Percentiles rank a stretch among this genome's conserved stretches.
Conservation (phyloP, 2,888 invertebrate genomes). For the Mycalesis mineus region DNA sequence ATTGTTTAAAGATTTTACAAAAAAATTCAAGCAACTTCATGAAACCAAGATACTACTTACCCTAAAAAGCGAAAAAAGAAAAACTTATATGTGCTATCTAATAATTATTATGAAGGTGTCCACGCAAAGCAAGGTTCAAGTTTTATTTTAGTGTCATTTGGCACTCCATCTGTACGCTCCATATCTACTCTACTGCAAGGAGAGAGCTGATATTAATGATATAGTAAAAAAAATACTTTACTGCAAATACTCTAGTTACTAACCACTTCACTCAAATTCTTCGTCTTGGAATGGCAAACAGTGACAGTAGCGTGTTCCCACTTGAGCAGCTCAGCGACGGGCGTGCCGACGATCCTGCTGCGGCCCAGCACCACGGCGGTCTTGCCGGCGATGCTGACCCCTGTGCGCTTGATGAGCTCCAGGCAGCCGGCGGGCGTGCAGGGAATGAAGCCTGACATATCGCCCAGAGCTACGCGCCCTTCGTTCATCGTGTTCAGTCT, state of each 20-base stretch:
- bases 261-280: conserved; percentile 86
- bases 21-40: too few relatives aligned
- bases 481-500: conserved; percentile 95
- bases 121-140: too few relatives aligned
- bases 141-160: too few relatives aligned
- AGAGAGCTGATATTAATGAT: too few relatives aligned
- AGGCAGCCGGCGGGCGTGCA: conserved; percentile 98
- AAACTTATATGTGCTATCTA: too few relatives aligned
- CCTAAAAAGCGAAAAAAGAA: too few relatives aligned
- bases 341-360: conserved; percentile 98
- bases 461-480: conserved; percentile 93
- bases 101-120: too few relatives aligned
- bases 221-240: too few relatives aligned
- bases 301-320: conserved; percentile 99
- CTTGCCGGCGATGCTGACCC: conserved; percentile 87
- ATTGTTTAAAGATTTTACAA: background rate
- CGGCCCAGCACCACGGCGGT: conserved; percentile 96
- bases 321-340: conserved; percentile 94
- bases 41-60: too few relatives aligned
- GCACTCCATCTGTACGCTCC: too few relatives aligned
- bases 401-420: conserved; percentile 91
- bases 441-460: conserved; percentile 92
- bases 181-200: too few relatives aligned
- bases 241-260: too few relatives aligned
- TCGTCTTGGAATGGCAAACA: conserved; percentile 96